Conservation (phyloP, 2,797 vertebrate species). For the Semaprochilodus insignis region DNA sequence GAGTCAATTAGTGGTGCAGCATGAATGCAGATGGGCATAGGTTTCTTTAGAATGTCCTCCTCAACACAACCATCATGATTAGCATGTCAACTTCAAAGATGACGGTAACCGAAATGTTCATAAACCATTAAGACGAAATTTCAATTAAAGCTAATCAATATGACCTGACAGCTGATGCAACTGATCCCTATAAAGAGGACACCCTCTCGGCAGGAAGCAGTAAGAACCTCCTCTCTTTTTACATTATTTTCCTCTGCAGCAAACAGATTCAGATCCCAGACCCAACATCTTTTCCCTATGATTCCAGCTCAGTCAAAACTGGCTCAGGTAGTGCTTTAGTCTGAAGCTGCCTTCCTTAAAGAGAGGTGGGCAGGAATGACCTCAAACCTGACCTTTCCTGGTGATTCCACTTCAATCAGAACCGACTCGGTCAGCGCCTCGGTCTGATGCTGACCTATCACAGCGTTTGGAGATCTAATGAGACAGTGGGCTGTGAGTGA, state of each 20-base stretch:
- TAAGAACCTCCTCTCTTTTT: neutral
- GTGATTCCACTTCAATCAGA: neutral
- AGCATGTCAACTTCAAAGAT: neutral
- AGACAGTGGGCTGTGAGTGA: slow-evolving; percentile 28
- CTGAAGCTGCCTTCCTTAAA: neutral
- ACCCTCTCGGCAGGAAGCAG: neutral
- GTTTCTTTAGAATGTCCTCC: slow-evolving; percentile 3
- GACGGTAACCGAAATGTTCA: neutral
- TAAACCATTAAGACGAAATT: neutral
- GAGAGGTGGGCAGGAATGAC: neutral
- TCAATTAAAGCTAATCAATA: neutral
- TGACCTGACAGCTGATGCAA: neutral
- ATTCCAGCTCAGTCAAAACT: neutral
- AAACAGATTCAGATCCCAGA: neutral
- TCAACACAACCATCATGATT: neutral
- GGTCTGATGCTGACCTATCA: slow-evolving; percentile 22
- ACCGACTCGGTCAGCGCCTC: neutral
- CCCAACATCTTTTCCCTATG: neutral
- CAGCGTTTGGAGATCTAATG: slow-evolving; percentile 30
- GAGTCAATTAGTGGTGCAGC: neutral
- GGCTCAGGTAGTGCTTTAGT: neutral
- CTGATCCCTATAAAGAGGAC: neutral
- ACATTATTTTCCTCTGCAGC: neutral
- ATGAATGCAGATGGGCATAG: too few species aligned
- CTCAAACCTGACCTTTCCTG: slow-evolving; percentile 14